Base-by-base conservation (phyloP, 1,140 invertebrate species). In the Matsumurasca onukii region DNA sequence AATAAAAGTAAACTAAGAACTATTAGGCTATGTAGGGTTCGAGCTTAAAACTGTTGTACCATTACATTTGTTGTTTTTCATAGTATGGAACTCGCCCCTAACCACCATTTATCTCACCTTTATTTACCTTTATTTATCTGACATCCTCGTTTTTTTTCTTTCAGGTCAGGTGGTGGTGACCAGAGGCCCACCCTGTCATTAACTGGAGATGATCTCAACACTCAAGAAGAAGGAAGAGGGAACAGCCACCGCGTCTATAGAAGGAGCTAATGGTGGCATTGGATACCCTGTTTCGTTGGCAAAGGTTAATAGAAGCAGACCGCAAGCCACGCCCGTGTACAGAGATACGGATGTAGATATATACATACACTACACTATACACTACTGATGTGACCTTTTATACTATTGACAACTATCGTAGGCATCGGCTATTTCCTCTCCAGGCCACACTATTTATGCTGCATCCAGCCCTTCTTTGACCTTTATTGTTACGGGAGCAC, bases 231-330 rank as follows among this genome's bases (percentile, higher is more conserved):
- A 22, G 49, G 12, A 15, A 52, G 12, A 12, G 49, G 3, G 12
- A 12, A 59, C 15, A 59, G 55, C 17, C n/a, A 51, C 49, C n/a
- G 34, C 34, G 34, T 17, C 49, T 51, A 22, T 20, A n/a, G n/a
- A 3, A 3, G 3, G 49, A n/a, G 49, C 55, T 59, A 59, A 52
- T 52, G 55, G 55, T 59, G 55, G 55, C 55, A 59, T 59, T 59
- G 55, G 55, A 59, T 59, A 59, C 55, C 55, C 55, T 59, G 55
- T 59, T 59, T 59, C 55, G 55, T 59, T 59, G 55, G 55, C 55
- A 59, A 59, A 59, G 55, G 55, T 59, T 59, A 59, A 59, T 59
- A 2, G 55, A 59, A 59, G 55, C 55, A 59, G 55, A 13, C 49
- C 55, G 25, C 15, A 17, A 39, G 34, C 15, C 55, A 13, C 15